phyloP scores from a whole-genome alignment of 1,140 invertebrate genomes.

The Diorhabda elongata region DNA sequence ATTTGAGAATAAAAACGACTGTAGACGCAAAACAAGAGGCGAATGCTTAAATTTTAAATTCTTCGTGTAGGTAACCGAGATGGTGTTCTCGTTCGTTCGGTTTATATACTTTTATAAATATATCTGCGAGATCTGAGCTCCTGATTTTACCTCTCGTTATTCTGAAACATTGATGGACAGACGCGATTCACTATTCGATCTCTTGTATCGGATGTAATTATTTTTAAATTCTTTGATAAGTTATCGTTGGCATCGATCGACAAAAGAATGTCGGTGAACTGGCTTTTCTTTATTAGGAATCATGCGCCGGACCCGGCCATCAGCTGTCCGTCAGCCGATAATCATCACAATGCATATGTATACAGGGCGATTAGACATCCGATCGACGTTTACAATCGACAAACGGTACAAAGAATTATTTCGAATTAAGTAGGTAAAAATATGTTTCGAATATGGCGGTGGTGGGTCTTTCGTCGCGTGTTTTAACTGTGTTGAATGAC shows the following conservation, averaged over 20 bases:
- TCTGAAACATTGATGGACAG: conserved; percentile 33
- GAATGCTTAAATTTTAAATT: too few relatives aligned
- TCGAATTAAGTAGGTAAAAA: too few relatives aligned
- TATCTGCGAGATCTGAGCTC: conserved; percentile 7
- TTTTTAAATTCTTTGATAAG: conserved; percentile 39
- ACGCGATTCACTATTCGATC: conserved; percentile 27
- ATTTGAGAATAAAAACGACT: too few relatives aligned
- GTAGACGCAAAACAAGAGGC: too few relatives aligned
- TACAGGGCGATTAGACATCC: background rate
- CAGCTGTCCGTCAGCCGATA: conserved; percentile 16
- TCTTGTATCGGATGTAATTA: conserved; percentile 32
- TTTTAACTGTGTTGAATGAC: conserved; percentile 36
- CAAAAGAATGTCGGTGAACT: conserved; percentile 25
- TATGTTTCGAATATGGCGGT: background rate
- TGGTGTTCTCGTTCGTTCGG: too few relatives aligned
- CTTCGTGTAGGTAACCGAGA: too few relatives aligned
- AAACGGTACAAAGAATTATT: too few relatives aligned
- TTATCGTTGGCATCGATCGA: conserved; percentile 34
- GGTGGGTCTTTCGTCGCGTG: conserved; percentile 28
- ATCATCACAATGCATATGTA: conserved; percentile 13
- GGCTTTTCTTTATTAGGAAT: conserved; percentile 33
- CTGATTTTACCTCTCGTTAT: conserved; percentile 28
- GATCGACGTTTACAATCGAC: too few relatives aligned
- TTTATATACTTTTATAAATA: too few relatives aligned
- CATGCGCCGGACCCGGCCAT: conserved; percentile 16